These are phyloP conservation scores for Anoplopoma fimbria DNA, from an alignment of 2,113 vertebrate species.

Conservation along the genomic window DNA sequence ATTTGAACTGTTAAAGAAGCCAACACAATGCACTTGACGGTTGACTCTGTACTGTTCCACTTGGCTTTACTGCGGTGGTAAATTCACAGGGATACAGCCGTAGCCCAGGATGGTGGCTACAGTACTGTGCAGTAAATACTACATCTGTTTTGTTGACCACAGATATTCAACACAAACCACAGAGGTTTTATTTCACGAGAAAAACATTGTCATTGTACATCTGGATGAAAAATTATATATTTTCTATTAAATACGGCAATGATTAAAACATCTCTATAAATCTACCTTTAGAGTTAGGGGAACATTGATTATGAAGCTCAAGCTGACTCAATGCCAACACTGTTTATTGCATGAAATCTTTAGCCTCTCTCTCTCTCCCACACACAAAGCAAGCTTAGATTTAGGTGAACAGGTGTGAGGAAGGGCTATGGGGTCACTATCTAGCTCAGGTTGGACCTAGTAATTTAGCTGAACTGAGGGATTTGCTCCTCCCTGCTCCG, in stretches of 20 bases:
- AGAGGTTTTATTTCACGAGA: neutral
- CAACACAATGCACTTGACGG: neutral
- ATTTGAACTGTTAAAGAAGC: neutral
- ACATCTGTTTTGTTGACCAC: neutral
- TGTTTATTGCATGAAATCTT: constrained; percentile 31
- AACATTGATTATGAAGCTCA: constrained; percentile 12
- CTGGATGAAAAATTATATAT: neutral
- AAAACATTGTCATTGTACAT: neutral
- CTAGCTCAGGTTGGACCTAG: constrained; percentile 81
- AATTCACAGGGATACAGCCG: neutral
- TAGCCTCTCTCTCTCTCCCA: constrained; percentile 5
- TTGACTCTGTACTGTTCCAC: neutral
- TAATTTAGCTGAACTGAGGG: constrained; percentile 83
- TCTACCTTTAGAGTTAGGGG: neutral
- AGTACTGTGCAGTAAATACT: neutral
- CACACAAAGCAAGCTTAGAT: constrained; percentile 57
- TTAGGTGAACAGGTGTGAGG: constrained; percentile 81
- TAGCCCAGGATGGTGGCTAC: neutral
- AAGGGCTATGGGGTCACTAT: constrained; percentile 84
- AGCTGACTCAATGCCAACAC: neutral
- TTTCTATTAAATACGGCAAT: neutral
- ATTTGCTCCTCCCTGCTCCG: constrained; percentile 79
- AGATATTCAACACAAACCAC: neutral
- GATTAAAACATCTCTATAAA: neutral
- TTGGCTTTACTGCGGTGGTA: neutral